Conservation (phyloP, 2,113 vertebrate genomes). For the Phasianus colchicus region DNA sequence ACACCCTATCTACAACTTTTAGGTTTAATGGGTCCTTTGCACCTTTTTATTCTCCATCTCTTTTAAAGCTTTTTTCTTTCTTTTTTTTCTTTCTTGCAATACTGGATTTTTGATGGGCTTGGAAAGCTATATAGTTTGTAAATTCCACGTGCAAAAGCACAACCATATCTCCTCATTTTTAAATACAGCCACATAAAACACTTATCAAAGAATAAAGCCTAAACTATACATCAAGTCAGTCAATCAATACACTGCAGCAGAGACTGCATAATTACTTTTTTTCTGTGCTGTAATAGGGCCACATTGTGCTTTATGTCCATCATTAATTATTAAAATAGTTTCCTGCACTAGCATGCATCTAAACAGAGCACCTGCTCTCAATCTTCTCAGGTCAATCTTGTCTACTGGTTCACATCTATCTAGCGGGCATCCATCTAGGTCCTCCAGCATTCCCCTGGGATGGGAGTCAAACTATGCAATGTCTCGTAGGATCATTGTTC, state of each 20-base stretch:
- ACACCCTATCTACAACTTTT: not conserved
- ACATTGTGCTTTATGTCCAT: not conserved
- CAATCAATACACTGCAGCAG: slow-evolving; percentile 8
- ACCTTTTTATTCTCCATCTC: not conserved
- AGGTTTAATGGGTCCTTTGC: not conserved
- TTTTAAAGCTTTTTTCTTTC: not conserved
- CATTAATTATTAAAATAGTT: slow-evolving; percentile 63
- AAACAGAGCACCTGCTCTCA: slow-evolving; percentile 20
- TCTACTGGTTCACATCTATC: not conserved
- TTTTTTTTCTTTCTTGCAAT: not conserved
- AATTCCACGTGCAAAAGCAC: not conserved
- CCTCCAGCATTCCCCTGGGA: slow-evolving; percentile 8
- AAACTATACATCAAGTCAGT: slow-evolving; percentile 4
- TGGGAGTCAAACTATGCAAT: not conserved
- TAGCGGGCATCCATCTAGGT: not conserved
- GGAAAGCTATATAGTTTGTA: not conserved
- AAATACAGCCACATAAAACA: not conserved
- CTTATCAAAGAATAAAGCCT: not conserved
- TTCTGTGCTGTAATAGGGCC: not conserved
- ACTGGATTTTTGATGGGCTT: not conserved
- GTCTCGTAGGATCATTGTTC: slow-evolving; percentile 10
- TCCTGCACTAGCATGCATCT: slow-evolving; percentile 39
- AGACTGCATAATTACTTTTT: slow-evolving; percentile 23
- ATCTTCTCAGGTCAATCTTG: slow-evolving; percentile 25
- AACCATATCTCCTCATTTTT: not conserved